Base-by-base conservation (phyloP, 2,888 invertebrate species). In the Papilio protenor region DNA sequence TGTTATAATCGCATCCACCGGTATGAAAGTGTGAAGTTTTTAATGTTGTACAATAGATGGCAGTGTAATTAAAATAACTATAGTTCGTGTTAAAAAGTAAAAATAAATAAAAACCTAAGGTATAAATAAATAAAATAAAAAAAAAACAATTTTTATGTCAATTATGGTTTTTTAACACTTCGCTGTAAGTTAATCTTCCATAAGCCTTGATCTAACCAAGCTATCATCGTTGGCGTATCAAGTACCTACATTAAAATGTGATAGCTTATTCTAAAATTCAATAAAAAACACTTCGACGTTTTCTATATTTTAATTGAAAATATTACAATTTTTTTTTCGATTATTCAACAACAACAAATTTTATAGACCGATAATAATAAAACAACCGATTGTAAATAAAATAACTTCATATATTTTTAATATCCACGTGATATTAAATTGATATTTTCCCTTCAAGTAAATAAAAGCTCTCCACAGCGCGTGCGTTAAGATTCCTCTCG, bases 401-500 rank as follows among this genome's bases (percentile, higher is more conserved):
- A 27, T 57, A 40, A 59, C 10, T 8, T n/a, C 6, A 33, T 6
- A 33, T 33, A 27, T 33, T 40, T 40, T 8, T 40, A 40, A 40
- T 40, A 40, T 40, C 8, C 40, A 2, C 33, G 40, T 40, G 40
- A 40, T 40, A 40, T 40, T 8, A 40, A 40, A 40, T 40, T 40
- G 8, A 8, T 8, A 40, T 6, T 40, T 8, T 40, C 5, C 40
- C 12, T 21, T 27, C 14, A 27, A 27, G 12, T 12, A 23, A 21
- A 66, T 12, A 11, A 40, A 66, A 27, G 33, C 33, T 16, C 12
- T 40, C 61, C 0, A 61, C 40, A 77, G 72, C 76, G 72, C 76
- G 40, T 77, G 72, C 72, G 72, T 72, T 23, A 72, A 77, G 72
- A 72, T 61, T 64, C 52, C 23, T 75, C 72, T 18, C 18, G 16